Percentiles rank a stretch among this genome's conserved stretches.
phyloP scores from a whole-genome alignment of 2,888 invertebrate genomes.

The Halictus quadricinctus region DNA sequence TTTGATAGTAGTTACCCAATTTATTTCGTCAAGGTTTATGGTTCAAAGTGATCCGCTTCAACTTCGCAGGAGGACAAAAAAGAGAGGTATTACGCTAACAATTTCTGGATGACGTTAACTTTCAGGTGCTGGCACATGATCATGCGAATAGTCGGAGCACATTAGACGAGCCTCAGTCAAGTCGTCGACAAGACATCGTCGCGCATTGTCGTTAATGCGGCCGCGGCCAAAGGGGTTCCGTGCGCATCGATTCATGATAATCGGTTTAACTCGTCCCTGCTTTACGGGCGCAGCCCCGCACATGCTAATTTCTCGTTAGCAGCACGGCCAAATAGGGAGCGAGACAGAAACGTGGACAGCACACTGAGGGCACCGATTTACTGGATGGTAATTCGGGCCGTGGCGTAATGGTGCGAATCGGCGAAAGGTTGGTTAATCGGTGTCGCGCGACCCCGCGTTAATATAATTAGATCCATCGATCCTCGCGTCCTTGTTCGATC shows the following conservation, averaged over 20 bases:
- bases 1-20: background rate
- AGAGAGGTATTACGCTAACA: background rate
- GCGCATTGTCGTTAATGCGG: constrained; percentile 40
- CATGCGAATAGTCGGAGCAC: background rate
- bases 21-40: background rate
- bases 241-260: constrained; percentile 67
- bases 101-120: no score
- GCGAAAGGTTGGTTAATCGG: constrained; percentile 39
- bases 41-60: background rate
- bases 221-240: constrained; percentile 31
- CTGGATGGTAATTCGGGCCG: constrained; percentile 53
- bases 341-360: constrained; percentile 31
- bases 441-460: constrained; percentile 23
- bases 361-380: constrained; percentile 45
- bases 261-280: constrained; percentile 62
- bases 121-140: background rate
- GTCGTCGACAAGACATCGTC: constrained; percentile 25
- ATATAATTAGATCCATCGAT: constrained; percentile 30
- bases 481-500: background rate
- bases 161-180: background rate
- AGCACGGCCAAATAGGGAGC: constrained; percentile 47
- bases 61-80: background rate
- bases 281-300: constrained; percentile 52
- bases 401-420: constrained; percentile 38
- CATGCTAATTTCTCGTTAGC: constrained; percentile 69